Conservation (phyloP, 2,113 vertebrate genomes). For the Plecturocebus donacophilus region DNA sequence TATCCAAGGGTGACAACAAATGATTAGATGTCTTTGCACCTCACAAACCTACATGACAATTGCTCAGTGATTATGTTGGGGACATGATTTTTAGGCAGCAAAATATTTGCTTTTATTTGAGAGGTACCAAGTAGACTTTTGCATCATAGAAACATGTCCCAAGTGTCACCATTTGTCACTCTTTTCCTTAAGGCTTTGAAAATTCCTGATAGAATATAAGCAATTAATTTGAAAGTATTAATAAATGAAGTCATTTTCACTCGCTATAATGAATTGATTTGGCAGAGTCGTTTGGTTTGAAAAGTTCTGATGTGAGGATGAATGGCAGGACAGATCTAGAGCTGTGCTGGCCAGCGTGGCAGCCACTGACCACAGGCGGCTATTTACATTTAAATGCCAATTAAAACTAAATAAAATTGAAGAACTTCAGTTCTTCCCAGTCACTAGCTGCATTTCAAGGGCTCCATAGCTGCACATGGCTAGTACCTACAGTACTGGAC, state of each 20-base stretch:
- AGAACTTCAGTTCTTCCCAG: not conserved
- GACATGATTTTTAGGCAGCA: not conserved
- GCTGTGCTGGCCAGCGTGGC: too few relatives aligned
- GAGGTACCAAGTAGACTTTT: not conserved
- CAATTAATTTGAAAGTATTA: slow-evolving; percentile 63
- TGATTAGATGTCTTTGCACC: not conserved
- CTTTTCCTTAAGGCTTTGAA: slow-evolving; percentile 57
- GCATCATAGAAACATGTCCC: not conserved
- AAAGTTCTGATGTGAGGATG: not conserved
- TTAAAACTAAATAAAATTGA: not conserved
- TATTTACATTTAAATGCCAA: not conserved
- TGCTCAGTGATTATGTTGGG: not conserved
- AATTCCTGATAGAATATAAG: slow-evolving; percentile 52
- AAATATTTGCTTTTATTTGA: not conserved
- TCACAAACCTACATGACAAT: too few relatives aligned
- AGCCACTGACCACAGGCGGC: not conserved
- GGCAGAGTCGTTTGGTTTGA: not conserved
- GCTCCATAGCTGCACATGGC: accelerated
- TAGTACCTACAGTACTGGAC: accelerated
- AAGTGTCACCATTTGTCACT: slow-evolving; percentile 4
- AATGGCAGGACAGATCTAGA: not conserved
- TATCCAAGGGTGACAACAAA: not conserved
- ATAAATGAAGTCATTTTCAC: slow-evolving; percentile 17
- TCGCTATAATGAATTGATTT: slow-evolving; percentile 12
- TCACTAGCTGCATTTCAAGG: not conserved